Evolutionary conservation across 2,113 vertebrate species (phyloP), one percentile per base, ranked within the genome.

Genomic region (Clarias macrocephalus): DNA sequence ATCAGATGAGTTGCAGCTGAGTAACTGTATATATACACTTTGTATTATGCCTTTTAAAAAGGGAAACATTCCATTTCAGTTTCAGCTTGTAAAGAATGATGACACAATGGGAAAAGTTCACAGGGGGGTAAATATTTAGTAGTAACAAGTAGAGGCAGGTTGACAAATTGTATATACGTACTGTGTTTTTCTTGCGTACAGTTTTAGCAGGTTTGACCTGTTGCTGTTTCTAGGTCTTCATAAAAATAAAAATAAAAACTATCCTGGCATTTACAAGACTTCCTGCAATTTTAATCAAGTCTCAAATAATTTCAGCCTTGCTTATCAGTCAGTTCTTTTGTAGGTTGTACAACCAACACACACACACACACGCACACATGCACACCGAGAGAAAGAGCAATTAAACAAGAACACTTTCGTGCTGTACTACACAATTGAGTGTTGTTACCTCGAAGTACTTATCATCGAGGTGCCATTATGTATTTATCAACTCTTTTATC

Each of bases 231-330:
- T 42, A 66, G 75, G n/a, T 85, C 56, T 79, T 48, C 15, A 25
- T 48, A 70, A 33, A 66, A 66, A 65, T n/a, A 25, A 63, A 63
- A 63, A 25, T n/a, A 65, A 65, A 33, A 70, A 70, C 28, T 70
- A 57, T 3, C 19, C 33, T 85, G 56, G 57, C 59, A 77, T 21
- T 54, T 65, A 23, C 7, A 65, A 48, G 59, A 25, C 33, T 62
- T 76, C 33, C 83, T 85, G 54, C 70, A 73, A 73, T 75, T 85
- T 75, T 77, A 77, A 85, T 60, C 37, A 77, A 30, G 73, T 54
- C 37, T 16, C 56, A 68, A 81, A 80, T 86, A 65, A 60, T 72
- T 70, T 28, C 25, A 68, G 76, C 65, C 63, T 70, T 70, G 63
- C 77, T 81, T 65, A 77, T 80, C 63, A 65, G 52, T 80, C 63